phyloP scores from a whole-genome alignment of 2,888 invertebrate genomes.

The Aplocera efformata region DNA sequence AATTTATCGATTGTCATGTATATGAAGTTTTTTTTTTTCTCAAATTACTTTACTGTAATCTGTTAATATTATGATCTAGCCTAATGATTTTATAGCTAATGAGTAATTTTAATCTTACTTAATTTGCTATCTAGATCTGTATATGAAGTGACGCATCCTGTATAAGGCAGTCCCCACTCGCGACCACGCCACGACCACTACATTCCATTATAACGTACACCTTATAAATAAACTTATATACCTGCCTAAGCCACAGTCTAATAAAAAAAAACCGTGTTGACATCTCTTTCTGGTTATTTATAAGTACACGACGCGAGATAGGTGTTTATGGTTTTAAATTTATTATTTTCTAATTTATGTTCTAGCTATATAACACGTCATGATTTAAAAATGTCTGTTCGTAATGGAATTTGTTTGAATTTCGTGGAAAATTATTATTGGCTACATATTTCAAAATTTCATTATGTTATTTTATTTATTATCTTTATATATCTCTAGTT shows the following conservation, averaged over 20 bases:
- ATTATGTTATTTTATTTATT: too few relatives aligned
- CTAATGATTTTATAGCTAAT: too few relatives aligned
- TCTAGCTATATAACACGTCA: conserved; percentile 6
- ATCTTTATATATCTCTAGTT: too few relatives aligned
- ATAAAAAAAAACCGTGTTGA: conserved; percentile 54
- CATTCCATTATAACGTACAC: conserved; percentile 72
- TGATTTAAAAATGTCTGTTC: conserved; percentile 3
- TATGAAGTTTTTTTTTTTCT: too few relatives aligned
- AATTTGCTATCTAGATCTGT: too few relatives aligned
- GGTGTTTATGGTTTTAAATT: conserved; percentile 17
- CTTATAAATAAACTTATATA: conserved; percentile 73
- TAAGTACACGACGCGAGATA: conserved; percentile 20
- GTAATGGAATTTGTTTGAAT: not conserved
- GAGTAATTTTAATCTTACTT: too few relatives aligned
- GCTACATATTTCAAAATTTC: too few relatives aligned
- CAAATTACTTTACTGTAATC: too few relatives aligned
- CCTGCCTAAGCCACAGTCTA: conserved; percentile 58
- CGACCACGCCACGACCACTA: conserved; percentile 49
- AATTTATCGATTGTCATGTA: too few relatives aligned
- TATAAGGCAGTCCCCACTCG: conserved; percentile 46
- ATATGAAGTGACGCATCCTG: conserved; percentile 51
- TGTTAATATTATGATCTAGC: too few relatives aligned
- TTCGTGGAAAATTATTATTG: too few relatives aligned
- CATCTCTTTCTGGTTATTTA: conserved; percentile 46
- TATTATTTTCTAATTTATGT: conserved; percentile 10